A percentile compares a stretch with the other conserved stretches of the same genome.
phyloP scores from a whole-genome alignment of 2,888 invertebrate genomes.

The Diplolepis rosae region DNA sequence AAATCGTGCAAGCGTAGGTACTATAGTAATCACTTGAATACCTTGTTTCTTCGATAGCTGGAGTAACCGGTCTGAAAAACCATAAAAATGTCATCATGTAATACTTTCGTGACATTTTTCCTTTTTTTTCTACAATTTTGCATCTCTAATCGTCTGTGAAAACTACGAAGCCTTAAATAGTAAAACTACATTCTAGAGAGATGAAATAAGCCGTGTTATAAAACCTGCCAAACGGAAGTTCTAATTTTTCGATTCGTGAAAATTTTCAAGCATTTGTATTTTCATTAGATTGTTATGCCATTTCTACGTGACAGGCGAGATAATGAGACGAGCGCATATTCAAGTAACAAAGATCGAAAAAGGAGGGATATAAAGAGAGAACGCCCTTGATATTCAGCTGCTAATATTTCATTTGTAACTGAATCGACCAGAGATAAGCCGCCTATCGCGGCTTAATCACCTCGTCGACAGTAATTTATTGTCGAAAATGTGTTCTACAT shows the following conservation, averaged over 20 bases:
- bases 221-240: constrained; percentile 1
- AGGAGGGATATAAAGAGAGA: neutral
- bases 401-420: constrained; percentile 29
- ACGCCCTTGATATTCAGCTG: constrained; percentile 12
- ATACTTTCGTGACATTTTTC: constrained; percentile 19
- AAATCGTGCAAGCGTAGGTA: constrained; percentile 54
- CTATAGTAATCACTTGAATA: constrained; percentile 39
- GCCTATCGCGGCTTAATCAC: constrained; percentile 13
- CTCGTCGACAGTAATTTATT: constrained; percentile 19
- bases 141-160: constrained; percentile 26
- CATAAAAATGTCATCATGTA: constrained; percentile 50
- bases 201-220: constrained; percentile 23
- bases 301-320: constrained; percentile 28
- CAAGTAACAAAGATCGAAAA: neutral
- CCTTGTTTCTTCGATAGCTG: constrained; percentile 62
- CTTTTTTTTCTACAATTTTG: constrained; percentile 17
- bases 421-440: constrained; percentile 19
- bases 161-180: constrained; percentile 24
- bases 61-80: constrained; percentile 61
- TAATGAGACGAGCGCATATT: constrained; percentile 29
- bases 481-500: neutral
- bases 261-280: constrained; percentile 28
- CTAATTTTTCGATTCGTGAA: neutral
- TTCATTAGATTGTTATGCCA: constrained; percentile 15
- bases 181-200: constrained; percentile 16